Evolutionary conservation across 1,140 invertebrate species (phyloP).

Genomic region (Heliconius hermathena): DNA sequence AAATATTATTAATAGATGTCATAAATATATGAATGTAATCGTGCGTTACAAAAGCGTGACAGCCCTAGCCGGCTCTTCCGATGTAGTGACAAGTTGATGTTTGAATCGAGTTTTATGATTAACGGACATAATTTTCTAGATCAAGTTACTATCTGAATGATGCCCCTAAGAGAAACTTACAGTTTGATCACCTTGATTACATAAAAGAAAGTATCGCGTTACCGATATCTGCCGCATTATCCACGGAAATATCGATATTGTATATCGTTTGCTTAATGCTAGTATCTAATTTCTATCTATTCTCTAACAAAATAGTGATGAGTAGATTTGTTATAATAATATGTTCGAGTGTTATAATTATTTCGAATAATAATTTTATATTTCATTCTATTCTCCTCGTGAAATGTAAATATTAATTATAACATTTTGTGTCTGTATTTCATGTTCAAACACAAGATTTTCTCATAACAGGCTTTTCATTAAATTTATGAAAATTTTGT

Average conservation of each 20-base stretch:
- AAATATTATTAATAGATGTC: background rate
- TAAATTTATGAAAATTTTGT: constrained; percentile 12
- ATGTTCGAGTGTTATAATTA: no score
- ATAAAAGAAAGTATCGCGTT: constrained; percentile 38
- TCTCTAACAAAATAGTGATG: background rate
- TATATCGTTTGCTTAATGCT: constrained; percentile 5
- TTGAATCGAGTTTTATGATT: constrained; percentile 39
- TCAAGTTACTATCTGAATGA: constrained; percentile 29
- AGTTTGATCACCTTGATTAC: constrained; percentile 33
- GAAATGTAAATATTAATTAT: background rate
- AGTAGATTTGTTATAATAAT: background rate
- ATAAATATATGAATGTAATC: background rate
- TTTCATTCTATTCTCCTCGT: background rate
- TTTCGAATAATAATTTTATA: background rate
- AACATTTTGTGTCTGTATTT: background rate
- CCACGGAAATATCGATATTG: constrained; percentile 12
- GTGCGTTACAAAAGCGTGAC: background rate
- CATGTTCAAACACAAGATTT: background rate
- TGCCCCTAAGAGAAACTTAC: constrained; percentile 37
- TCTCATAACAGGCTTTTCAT: background rate
- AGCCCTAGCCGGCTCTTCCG: background rate
- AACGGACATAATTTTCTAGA: constrained; percentile 32
- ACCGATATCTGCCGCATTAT: constrained; percentile 24
- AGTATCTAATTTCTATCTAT: background rate
- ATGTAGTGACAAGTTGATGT: constrained; percentile 39